Evolutionary conservation across 2,113 vertebrate species (phyloP).

Genomic region (Salvelinus fontinalis): DNA sequence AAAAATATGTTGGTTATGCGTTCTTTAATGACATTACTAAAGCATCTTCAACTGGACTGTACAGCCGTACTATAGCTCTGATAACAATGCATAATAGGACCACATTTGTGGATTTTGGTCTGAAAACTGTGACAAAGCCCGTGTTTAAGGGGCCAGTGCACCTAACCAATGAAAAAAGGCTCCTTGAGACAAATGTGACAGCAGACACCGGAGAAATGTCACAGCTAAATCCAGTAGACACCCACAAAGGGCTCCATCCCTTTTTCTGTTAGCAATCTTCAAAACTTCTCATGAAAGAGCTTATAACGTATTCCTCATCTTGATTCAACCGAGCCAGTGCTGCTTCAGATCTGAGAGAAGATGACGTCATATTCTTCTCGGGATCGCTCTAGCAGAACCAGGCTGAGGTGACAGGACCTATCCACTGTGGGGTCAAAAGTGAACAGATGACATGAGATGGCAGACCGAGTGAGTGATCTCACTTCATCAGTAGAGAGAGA

Average conservation of each 20-base stretch:
- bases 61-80: too few relatives aligned
- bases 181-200: background rate
- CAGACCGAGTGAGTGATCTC: background rate
- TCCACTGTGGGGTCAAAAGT: constrained; percentile 57
- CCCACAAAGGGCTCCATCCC: constrained; percentile 24
- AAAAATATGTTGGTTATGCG: too few relatives aligned
- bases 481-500: constrained; percentile 19
- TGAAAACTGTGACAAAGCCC: background rate
- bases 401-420: constrained; percentile 34
- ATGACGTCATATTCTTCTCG: constrained; percentile 41
- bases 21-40: constrained; percentile 22
- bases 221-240: background rate
- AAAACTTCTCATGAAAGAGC: constrained; percentile 33
- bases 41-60: background rate
- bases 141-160: background rate
- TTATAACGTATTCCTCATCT: constrained; percentile 57
- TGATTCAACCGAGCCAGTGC: constrained; percentile 47
- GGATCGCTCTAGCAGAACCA: constrained; percentile 48
- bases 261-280: constrained; percentile 57
- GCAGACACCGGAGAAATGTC: background rate
- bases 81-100: background rate
- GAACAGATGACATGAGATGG: constrained; percentile 25
- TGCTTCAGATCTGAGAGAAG: constrained; percentile 40
- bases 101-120: background rate
- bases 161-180: background rate